phyloP scores from a whole-genome alignment of 2,797 vertebrate species.

The Pachyuromys duprasi region DNA sequence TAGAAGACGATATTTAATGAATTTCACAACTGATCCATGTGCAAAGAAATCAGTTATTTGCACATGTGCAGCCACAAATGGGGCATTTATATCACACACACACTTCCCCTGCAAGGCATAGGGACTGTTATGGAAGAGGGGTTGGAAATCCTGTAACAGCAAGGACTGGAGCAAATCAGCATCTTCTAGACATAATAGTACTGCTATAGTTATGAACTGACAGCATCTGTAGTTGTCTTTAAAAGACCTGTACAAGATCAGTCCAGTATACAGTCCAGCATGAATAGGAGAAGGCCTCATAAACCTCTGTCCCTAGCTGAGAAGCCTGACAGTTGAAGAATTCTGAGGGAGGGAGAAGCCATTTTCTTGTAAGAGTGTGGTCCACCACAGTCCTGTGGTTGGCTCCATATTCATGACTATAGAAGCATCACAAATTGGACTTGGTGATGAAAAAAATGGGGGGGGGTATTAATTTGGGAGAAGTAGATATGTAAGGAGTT shows the following conservation, averaged over 20 bases:
- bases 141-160: not conserved
- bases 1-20: not conserved
- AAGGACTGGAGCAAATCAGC: not conserved
- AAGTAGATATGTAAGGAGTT: not conserved
- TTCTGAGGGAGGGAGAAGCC: not conserved
- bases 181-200: not conserved
- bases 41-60: not conserved
- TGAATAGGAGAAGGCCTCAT: not conserved
- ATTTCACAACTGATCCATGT: not conserved
- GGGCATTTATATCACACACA: too few relatives aligned
- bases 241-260: not conserved
- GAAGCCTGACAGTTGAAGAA: not conserved
- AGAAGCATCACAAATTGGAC: not conserved
- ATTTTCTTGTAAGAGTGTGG: not conserved
- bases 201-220: not conserved
- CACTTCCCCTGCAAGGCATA: not conserved
- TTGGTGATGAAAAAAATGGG: not conserved
- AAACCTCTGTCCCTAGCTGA: not conserved
- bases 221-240: not conserved
- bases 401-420: not conserved
- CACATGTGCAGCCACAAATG: not conserved
- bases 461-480: not conserved
- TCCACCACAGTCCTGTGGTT: not conserved
- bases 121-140: not conserved
- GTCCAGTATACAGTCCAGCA: not conserved